These are phyloP conservation scores for Drosophila neonasuta DNA, from an alignment of 2,888 invertebrate genomes.

Conservation along the genomic window DNA sequence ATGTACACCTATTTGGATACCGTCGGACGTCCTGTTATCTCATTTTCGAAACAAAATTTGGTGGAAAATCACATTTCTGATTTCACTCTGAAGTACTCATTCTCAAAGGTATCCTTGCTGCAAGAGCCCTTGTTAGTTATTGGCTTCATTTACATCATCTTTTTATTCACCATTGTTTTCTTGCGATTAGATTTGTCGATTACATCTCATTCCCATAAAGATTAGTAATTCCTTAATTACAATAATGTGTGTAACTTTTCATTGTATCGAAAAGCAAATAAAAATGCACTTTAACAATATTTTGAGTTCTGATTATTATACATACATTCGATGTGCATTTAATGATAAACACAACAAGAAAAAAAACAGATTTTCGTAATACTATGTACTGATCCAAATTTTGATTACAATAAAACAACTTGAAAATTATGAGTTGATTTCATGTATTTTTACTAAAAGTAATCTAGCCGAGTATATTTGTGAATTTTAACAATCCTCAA, in stretches of 20 bases:
- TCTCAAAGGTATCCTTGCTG: conserved; percentile 92
- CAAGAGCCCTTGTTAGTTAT: conserved; percentile 96
- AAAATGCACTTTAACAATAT: conserved; percentile 22
- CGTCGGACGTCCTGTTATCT: conserved; percentile 94
- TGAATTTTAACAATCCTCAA: not conserved
- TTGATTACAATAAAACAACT: conserved; percentile 15
- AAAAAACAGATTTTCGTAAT: conserved; percentile 14
- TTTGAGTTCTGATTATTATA: conserved; percentile 28
- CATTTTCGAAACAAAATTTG: conserved; percentile 91
- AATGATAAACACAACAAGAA: conserved; percentile 13
- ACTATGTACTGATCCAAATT: conserved; percentile 6
- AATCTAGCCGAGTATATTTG: not conserved
- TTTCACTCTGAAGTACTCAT: conserved; percentile 94
- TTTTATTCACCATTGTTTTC: conserved; percentile 95
- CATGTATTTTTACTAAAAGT: not conserved
- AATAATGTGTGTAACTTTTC: conserved; percentile 14
- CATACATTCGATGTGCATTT: conserved; percentile 26
- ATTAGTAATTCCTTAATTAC: conserved; percentile 24
- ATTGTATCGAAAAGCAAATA: conserved; percentile 27
- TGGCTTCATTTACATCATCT: conserved; percentile 93
- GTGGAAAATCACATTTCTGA: conserved; percentile 98
- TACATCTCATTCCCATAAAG: conserved; percentile 82
- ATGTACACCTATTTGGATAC: conserved; percentile 98
- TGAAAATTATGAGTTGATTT: not conserved
- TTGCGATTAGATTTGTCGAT: conserved; percentile 98